phyloP scores from a whole-genome alignment of 2,113 vertebrate genomes.

The Apeltes quadracus region DNA sequence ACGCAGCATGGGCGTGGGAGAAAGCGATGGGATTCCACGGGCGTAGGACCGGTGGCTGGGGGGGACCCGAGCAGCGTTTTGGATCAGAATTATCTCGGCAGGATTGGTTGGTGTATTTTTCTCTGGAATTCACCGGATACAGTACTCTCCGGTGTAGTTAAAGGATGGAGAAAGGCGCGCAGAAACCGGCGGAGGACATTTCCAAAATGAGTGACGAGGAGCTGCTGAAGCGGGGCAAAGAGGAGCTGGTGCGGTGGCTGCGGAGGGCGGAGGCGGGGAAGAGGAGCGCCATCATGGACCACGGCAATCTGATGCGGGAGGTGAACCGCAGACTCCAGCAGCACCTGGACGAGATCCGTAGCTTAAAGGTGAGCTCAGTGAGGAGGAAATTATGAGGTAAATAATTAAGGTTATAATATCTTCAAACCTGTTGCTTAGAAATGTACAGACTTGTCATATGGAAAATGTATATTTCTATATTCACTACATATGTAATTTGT shows the following conservation, averaged over 20 bases:
- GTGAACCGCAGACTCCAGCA: conserved; percentile 97
- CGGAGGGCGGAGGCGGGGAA: conserved; percentile 93
- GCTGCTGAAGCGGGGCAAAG: conserved; percentile 92
- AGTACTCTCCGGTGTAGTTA: conserved; percentile 37
- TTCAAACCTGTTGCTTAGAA: conserved; percentile 25
- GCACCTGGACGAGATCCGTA: conserved; percentile 94
- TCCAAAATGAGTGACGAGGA: conserved; percentile 92
- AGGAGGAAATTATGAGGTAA: background rate
- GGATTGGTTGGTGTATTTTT: conserved; percentile 9
- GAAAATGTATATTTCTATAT: too few species aligned
- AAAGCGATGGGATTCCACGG: conserved; percentile 44
- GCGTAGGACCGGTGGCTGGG: conserved; percentile 10
- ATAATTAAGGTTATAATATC: background rate
- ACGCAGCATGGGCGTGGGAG: conserved; percentile 54
- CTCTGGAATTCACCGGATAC: conserved; percentile 34
- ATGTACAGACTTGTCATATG: background rate
- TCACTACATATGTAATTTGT: background rate
- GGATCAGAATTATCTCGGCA: conserved; percentile 38
- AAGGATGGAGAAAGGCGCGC: conserved; percentile 73
- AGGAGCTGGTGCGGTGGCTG: conserved; percentile 91
- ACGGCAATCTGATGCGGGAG: conserved; percentile 96
- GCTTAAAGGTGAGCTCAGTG: conserved; percentile 89
- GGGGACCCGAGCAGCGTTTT: conserved; percentile 27
- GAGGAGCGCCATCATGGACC: conserved; percentile 96
- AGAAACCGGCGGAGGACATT: conserved; percentile 83